Base-by-base conservation (phyloP, 2,888 invertebrate genomes). In the Drosophila conformis region DNA sequence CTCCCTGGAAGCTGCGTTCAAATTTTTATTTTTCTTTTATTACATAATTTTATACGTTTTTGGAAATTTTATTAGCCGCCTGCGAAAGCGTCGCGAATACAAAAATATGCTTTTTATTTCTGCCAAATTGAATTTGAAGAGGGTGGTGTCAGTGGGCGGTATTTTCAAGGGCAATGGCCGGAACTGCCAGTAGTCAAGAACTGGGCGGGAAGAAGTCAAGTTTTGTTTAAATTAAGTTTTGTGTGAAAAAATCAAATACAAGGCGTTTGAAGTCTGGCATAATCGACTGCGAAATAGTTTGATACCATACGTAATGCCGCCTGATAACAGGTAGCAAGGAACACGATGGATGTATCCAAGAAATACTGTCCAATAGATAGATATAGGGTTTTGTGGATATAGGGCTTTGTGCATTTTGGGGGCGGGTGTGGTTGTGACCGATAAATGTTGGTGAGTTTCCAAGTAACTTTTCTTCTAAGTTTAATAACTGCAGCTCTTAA, bases 41-140 rank as follows among this genome's bases (percentile, higher is more conserved):
- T 79, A 88, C 85, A 83, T 76, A 75, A 80, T 82, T 82, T 82
- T 65, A 83, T 83, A 77, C 76, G 76, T 69, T 78, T 77, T 78
- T 72, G 40, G 53, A 61, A 63, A 70, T 82, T 79, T 76, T 69
- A 83, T 85, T 85, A 73, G 73, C 68, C 15, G 63, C 59, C 70
- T 68, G 72, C 33, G 25, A 62, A 48, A 67, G 76, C 80, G 76
- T 48, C 48, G 64, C 66, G 40, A 49, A 76, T 68, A 62, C 52
- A 62, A 74, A 72, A 73, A 78, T 80, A 80, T 73, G 65, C 33
- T 77, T 51, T 58, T 72, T 54, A 62, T 59, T 56, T 58, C 42
- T 57, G 53, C 25, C 58, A 63, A 57, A 65, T 36, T 60, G 29
- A 11, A 61, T 53, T 15, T 51, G 8, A 11, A 46, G 29, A 1